A percentile compares a stretch with the other conserved stretches of the same genome.
These are phyloP conservation scores for Aramus guarauna DNA, from an alignment of 2,113 vertebrate genomes.

Conservation along the genomic window DNA sequence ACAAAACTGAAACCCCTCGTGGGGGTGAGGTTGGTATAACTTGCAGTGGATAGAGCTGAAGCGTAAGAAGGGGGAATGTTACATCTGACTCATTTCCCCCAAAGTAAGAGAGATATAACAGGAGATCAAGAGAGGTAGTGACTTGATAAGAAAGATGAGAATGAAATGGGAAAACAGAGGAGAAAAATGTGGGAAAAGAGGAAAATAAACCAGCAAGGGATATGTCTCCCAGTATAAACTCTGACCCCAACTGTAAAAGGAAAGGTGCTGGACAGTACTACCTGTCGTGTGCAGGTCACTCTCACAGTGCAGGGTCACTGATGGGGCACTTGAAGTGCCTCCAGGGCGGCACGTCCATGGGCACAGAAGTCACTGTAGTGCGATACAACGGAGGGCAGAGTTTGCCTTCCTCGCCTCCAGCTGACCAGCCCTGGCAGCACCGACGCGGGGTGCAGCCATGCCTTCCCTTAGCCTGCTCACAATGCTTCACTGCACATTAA, in stretches of 20 bases:
- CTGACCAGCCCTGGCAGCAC: not conserved
- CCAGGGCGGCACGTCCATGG: not conserved
- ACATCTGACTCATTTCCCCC: not conserved
- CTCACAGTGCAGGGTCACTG: not conserved
- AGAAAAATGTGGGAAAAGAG: not conserved
- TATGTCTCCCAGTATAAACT: accelerated
- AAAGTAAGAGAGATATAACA: not conserved
- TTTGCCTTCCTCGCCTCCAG: not conserved
- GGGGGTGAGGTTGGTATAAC: not conserved
- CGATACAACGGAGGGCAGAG: not conserved
- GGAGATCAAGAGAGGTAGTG: not conserved
- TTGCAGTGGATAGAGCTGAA: not conserved
- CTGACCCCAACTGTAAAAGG: too few relatives aligned
- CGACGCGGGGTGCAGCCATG: not conserved
- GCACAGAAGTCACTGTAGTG: not conserved
- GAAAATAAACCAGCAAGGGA: not conserved
- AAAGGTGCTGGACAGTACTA: not conserved
- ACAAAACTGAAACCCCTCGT: accelerated
- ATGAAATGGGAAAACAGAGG: not conserved
- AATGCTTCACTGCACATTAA: not conserved
- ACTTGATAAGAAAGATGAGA: not conserved
- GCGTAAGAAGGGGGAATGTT: not conserved
- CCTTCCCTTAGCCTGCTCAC: not conserved
- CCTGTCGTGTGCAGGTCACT: accelerated
- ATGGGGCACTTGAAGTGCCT: not conserved